Evolutionary conservation across 2,797 vertebrate species (phyloP).

Genomic region (Brotula barbata): DNA sequence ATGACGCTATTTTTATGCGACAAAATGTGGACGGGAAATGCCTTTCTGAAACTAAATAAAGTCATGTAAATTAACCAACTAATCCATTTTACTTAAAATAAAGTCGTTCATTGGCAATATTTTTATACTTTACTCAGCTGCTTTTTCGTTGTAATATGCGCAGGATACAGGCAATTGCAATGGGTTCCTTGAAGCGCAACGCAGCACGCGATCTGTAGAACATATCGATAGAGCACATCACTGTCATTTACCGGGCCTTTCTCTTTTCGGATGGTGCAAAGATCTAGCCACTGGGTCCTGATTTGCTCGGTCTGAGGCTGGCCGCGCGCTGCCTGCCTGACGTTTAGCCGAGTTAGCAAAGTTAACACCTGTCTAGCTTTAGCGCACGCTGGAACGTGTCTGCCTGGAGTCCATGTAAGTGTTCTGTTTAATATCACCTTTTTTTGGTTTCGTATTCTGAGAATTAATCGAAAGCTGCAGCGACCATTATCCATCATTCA

Average conservation of each 20-base stretch:
- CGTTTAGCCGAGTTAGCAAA: not conserved
- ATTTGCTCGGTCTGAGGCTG: not conserved
- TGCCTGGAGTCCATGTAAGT: conserved; percentile 65
- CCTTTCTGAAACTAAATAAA: not conserved
- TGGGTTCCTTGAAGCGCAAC: not conserved
- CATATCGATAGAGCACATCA: rapidly evolving
- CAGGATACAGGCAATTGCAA: conserved; percentile 34
- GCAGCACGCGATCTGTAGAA: conserved; percentile 22
- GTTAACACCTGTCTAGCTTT: conserved; percentile 33
- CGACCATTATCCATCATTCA: too few species aligned
- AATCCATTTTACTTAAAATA: rapidly evolving
- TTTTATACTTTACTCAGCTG: rapidly evolving
- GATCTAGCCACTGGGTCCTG: not conserved
- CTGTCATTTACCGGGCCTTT: rapidly evolving
- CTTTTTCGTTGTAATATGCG: not conserved
- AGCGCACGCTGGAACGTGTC: conserved; percentile 54
- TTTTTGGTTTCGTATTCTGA: too few species aligned
- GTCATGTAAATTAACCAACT: not conserved
- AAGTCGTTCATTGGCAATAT: rapidly evolving
- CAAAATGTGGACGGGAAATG: not conserved
- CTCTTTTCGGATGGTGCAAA: not conserved
- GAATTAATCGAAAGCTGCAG: too few species aligned
- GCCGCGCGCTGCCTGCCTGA: conserved; percentile 39
- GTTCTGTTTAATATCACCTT: not conserved
- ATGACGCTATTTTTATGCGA: conserved; percentile 59